A percentile compares a stretch with the other conserved stretches of the same genome.
Evolutionary conservation across 2,113 vertebrate species (phyloP).

Genomic region (Sylvicapra grimmia): DNA sequence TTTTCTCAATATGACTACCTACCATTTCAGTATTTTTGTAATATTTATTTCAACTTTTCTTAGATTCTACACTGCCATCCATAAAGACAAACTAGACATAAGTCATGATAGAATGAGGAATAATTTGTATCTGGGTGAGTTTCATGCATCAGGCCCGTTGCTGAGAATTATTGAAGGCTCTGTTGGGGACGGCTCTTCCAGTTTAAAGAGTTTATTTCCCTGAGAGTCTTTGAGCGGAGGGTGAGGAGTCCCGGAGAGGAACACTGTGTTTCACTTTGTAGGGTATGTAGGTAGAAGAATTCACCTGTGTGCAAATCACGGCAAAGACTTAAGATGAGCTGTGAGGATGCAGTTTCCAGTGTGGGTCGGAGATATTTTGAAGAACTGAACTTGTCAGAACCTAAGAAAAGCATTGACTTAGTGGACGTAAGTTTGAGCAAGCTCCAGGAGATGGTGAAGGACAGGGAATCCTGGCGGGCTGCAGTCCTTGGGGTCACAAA

Average conservation of each 20-base stretch:
- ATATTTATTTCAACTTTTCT: background rate
- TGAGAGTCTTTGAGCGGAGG: background rate
- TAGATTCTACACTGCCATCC: background rate
- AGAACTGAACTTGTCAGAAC: background rate
- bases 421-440: background rate
- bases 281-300: background rate
- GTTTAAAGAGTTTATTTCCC: background rate
- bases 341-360: background rate
- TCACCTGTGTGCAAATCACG: background rate
- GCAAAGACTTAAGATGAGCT: background rate
- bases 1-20: background rate
- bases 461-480: background rate
- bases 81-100: background rate
- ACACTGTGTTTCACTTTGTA: background rate
- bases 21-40: background rate
- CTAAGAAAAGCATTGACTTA: background rate
- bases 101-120: background rate
- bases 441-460: background rate
- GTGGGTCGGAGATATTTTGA: background rate
- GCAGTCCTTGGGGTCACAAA: background rate
- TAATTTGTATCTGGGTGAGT: background rate
- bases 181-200: background rate
- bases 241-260: background rate
- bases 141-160: background rate
- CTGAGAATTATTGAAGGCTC: background rate